phyloP scores from a whole-genome alignment of 37 sponge, comb jelly and placozoan genomes.

The Crambe crambe region DNA sequence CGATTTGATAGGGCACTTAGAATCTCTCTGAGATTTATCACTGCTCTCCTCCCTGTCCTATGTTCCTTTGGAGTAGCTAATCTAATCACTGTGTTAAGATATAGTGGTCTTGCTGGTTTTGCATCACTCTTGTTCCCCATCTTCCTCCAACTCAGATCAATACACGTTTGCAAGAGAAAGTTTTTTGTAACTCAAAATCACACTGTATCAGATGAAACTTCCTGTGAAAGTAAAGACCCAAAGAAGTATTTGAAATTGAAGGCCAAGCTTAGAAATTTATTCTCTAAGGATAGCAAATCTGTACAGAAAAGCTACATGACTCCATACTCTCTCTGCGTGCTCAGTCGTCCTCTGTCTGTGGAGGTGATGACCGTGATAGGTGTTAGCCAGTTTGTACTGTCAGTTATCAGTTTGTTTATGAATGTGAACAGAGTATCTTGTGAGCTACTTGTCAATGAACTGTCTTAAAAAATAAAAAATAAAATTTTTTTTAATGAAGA shows the following conservation, averaged over 20 bases:
- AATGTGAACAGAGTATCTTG: too few relatives aligned
- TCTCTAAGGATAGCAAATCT: neutral
- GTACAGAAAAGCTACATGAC: constrained; percentile 28
- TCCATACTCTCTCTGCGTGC: constrained; percentile 25
- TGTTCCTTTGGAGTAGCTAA: constrained; percentile 79
- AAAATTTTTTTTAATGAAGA: too few relatives aligned
- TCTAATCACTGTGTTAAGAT: constrained; percentile 77
- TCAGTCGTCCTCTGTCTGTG: constrained; percentile 35
- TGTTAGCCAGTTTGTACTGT: constrained; percentile 24
- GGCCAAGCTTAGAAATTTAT: neutral
- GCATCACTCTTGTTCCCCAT: constrained; percentile 77
- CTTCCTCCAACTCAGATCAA: constrained; percentile 69
- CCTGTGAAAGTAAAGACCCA: too few relatives aligned
- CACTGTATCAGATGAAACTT: neutral
- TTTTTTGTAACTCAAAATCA: constrained; percentile 13
- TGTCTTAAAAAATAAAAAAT: too few relatives aligned
- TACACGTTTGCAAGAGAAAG: constrained; percentile 48
- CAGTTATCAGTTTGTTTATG: constrained; percentile 40
- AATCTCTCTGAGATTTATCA: constrained; percentile 45
- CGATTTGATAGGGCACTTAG: constrained; percentile 4
- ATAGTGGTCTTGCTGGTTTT: constrained; percentile 83
- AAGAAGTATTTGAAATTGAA: neutral
- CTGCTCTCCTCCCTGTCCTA: constrained; percentile 63
- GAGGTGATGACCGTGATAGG: constrained; percentile 13
- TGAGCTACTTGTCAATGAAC: too few relatives aligned